Percentiles rank a stretch among this genome's conserved stretches.
These are phyloP conservation scores for Sapajus apella DNA, from an alignment of 2,113 vertebrate genomes.

Conservation along the genomic window DNA sequence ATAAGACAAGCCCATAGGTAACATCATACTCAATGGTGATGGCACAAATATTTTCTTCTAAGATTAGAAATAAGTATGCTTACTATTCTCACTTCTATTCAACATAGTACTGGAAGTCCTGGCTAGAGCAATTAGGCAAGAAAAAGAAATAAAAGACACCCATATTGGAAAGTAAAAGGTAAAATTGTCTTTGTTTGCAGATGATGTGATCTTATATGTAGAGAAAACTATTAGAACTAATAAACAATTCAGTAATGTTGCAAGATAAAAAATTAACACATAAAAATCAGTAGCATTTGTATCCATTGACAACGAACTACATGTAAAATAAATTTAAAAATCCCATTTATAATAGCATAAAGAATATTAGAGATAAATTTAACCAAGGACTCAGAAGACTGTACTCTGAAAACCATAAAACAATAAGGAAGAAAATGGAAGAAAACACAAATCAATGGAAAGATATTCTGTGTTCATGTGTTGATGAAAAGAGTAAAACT, in stretches of 20 bases:
- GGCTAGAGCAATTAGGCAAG: no score
- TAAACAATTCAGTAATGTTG: no score
- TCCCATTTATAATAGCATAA: neutral
- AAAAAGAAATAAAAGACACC: no score
- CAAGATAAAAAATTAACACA: neutral
- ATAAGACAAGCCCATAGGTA: no score
- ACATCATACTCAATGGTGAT: neutral
- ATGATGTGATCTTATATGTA: no score
- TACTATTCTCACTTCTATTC: neutral
- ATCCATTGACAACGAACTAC: no score
- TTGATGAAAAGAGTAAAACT: no score
- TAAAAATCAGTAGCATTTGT: neutral
- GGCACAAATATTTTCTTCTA: neutral
- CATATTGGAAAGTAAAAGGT: no score
- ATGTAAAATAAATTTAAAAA: neutral
- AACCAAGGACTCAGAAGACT: neutral
- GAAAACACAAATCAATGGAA: no score
- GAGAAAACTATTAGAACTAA: neutral
- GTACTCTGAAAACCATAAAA: neutral
- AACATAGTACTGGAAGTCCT: no score
- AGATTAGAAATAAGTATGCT: neutral
- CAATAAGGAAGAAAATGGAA: neutral
- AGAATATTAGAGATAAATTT: neutral
- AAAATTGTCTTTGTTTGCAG: no score
- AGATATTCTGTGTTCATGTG: no score